These are phyloP conservation scores for Mugil cephalus DNA, from an alignment of 2,113 vertebrate species.

Conservation along the genomic window DNA sequence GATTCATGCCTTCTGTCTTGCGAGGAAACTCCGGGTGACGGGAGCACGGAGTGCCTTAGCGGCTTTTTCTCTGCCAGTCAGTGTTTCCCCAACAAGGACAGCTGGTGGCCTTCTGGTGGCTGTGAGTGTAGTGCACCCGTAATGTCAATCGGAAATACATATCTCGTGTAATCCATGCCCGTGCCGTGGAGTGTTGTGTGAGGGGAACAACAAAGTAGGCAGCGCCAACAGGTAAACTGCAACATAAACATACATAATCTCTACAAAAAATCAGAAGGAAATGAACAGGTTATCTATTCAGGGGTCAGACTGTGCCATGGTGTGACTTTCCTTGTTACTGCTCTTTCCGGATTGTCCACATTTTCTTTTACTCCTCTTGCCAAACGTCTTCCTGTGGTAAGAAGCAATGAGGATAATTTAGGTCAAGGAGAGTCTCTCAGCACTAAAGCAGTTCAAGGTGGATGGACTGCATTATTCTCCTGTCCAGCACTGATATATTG, in stretches of 20 bases:
- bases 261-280: too few species aligned
- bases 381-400: not conserved
- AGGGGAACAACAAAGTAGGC: too few species aligned
- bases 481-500: not conserved
- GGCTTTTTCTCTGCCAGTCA: slow-evolving; percentile 33
- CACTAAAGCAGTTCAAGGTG: not conserved
- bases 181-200: too few species aligned
- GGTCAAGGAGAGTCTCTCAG: not conserved
- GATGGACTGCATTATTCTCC: not conserved
- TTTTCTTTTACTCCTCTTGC: not conserved
- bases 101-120: slow-evolving; percentile 51
- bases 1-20: slow-evolving; percentile 64
- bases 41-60: slow-evolving; percentile 47
- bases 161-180: slow-evolving; percentile 9
- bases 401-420: not conserved
- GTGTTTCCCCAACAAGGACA: slow-evolving; percentile 66
- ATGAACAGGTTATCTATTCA: too few species aligned
- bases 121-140: slow-evolving; percentile 17
- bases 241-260: too few species aligned
- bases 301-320: too few species aligned
- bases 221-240: too few species aligned
- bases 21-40: slow-evolving; percentile 17
- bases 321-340: too few species aligned
- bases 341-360: too few species aligned
- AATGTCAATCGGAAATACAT: slow-evolving; percentile 14